These are phyloP conservation scores for Gymnothorax reevesii DNA, from an alignment of 2,797 vertebrate genomes.

Conservation along the genomic window DNA sequence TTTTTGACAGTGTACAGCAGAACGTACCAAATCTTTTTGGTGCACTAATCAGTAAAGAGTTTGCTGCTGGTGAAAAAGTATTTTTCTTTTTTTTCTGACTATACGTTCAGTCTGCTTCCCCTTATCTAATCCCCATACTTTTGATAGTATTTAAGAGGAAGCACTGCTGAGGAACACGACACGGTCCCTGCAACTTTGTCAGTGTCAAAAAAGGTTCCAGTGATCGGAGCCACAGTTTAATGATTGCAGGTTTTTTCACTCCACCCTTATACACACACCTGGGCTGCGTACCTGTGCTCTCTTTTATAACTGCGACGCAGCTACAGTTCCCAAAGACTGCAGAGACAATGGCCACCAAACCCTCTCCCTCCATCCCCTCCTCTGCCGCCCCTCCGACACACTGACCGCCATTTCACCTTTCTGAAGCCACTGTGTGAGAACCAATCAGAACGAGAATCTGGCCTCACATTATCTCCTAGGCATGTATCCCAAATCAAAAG, in stretches of 20 bases:
- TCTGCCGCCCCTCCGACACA: constrained; percentile 30
- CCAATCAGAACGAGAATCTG: constrained; percentile 14
- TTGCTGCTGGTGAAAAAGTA: neutral
- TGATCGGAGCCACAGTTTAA: neutral
- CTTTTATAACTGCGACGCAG: constrained; percentile 8
- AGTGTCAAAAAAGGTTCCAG: constrained; percentile 6
- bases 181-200: constrained; percentile 5
- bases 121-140: constrained; percentile 40
- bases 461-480: constrained; percentile 16
- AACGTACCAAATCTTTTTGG: neutral
- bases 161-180: neutral
- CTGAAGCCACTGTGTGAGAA: constrained; percentile 18
- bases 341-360: constrained; percentile 12
- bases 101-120: constrained; percentile 25
- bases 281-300: constrained; percentile 11
- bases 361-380: neutral
- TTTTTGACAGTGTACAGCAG: too few relatives aligned
- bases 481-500: neutral
- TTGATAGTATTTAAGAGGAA: constrained; percentile 23
- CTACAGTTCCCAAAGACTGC: constrained; percentile 1
- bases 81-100: neutral
- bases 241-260: constrained; percentile 15
- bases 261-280: constrained; percentile 33
- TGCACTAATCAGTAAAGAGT: constrained; percentile 1
- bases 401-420: constrained; percentile 40